Percentiles rank a stretch among this genome's conserved stretches.
phyloP scores from a whole-genome alignment of 2,888 invertebrate genomes.

The Synanthedon tipuliformis region DNA sequence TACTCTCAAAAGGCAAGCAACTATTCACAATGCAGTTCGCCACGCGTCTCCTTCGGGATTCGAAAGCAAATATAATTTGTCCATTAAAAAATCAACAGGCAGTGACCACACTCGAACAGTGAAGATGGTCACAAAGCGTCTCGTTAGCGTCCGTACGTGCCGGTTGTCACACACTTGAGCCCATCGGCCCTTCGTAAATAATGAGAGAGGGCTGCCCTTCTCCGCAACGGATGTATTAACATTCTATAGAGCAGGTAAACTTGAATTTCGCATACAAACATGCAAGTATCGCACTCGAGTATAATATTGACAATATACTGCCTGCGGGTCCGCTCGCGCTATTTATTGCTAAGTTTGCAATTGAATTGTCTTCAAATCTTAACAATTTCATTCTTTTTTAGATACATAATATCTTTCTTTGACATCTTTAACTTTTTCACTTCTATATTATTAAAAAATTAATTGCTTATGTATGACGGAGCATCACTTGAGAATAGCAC shows the following conservation, averaged over 20 bases:
- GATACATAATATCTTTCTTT: too few species aligned
- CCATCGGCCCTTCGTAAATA: slow-evolving; percentile 69
- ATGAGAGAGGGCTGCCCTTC: slow-evolving; percentile 58
- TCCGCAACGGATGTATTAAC: slow-evolving; percentile 17
- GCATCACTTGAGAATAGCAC: too few species aligned
- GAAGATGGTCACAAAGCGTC: slow-evolving; percentile 68
- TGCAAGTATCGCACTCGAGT: background rate
- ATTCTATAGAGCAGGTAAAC: slow-evolving; percentile 24
- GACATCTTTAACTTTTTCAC: too few species aligned
- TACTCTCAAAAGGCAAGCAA: slow-evolving; percentile 48
- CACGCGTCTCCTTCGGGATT: slow-evolving; percentile 40
- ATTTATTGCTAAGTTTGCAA: too few species aligned
- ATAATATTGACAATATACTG: too few species aligned
- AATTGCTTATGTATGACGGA: too few species aligned
- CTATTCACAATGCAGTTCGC: slow-evolving; percentile 33
- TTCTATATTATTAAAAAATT: too few species aligned
- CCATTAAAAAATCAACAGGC: slow-evolving; percentile 66
- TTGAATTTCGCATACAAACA: background rate
- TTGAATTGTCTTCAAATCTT: too few species aligned
- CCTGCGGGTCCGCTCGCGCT: too few species aligned
- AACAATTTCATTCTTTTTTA: too few species aligned
- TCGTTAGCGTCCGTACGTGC: slow-evolving; percentile 68
- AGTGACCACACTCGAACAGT: slow-evolving; percentile 52
- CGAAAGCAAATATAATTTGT: slow-evolving; percentile 59
- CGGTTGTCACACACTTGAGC: slow-evolving; percentile 64